Evolutionary conservation across 2,797 vertebrate genomes (phyloP).

Genomic region (Mustela erminea): DNA sequence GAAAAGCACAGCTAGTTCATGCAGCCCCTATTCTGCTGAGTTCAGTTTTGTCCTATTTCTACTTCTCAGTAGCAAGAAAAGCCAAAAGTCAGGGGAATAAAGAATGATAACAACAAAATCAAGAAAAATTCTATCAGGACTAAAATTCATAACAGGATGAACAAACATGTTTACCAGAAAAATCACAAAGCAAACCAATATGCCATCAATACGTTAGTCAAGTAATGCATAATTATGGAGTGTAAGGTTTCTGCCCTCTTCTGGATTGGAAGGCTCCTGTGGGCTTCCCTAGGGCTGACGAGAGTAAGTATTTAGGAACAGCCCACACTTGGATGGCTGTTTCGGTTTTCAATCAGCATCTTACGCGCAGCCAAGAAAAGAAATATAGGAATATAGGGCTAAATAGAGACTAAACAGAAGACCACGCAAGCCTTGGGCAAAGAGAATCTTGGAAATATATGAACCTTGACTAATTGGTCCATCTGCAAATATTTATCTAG

Average conservation of each 20-base stretch:
- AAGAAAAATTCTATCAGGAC: neutral
- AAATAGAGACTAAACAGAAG: neutral
- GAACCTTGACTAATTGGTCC: neutral
- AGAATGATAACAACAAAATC: neutral
- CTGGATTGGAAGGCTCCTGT: neutral
- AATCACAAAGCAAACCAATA: neutral
- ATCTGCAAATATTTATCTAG: neutral
- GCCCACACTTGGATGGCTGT: neutral
- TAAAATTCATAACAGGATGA: conserved; percentile 22
- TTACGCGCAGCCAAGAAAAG: neutral
- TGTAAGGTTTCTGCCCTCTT: neutral
- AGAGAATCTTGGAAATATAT: conserved; percentile 1
- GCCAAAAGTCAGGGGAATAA: neutral
- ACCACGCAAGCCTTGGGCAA: neutral
- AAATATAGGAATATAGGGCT: neutral
- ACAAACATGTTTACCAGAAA: neutral
- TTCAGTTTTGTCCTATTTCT: neutral
- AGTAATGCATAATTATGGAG: neutral
- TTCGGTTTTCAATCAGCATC: neutral
- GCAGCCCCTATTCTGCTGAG: neutral
- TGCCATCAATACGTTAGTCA: neutral
- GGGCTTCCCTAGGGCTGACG: neutral
- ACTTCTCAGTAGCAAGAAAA: neutral
- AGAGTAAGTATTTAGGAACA: neutral
- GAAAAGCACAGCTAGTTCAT: neutral